Conservation (phyloP, 92 coral and sea anemone species). For the Parazoanthus atlanticus region DNA sequence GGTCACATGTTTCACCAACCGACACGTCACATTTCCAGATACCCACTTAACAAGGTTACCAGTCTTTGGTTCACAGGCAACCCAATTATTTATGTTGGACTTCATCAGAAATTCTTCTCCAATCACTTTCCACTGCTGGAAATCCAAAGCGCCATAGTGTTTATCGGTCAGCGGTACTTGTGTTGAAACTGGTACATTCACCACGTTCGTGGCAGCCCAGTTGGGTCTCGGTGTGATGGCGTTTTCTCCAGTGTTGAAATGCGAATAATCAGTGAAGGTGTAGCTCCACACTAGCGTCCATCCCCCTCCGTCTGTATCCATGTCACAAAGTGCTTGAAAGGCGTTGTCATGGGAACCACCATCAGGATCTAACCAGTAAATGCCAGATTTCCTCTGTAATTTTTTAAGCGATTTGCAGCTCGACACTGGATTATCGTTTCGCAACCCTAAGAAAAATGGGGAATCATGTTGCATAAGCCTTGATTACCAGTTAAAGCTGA, state of each 20-base stretch:
- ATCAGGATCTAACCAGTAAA: constrained; percentile 52
- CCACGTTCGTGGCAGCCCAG: not conserved
- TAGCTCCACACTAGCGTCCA: constrained; percentile 66
- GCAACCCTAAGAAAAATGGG: not conserved
- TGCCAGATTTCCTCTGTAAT: not conserved
- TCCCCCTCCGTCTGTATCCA: constrained; percentile 51
- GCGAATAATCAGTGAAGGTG: constrained; percentile 44
- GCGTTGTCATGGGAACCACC: constrained; percentile 51
- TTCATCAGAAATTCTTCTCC: constrained; percentile 50
- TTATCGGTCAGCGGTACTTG: constrained; percentile 32
- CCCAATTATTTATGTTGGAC: constrained; percentile 59
- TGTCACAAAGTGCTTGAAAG: constrained; percentile 60
- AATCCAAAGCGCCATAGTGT: constrained; percentile 44
- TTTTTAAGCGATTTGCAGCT: not conserved
- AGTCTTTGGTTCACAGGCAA: constrained; percentile 16
- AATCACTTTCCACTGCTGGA: constrained; percentile 44
- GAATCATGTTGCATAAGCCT: no score
- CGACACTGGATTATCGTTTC: not conserved
- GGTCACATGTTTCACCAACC: constrained; percentile 29
- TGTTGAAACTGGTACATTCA: constrained; percentile 12
- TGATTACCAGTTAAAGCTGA: no score
- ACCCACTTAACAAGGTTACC: constrained; percentile 53
- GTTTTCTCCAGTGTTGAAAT: not conserved
- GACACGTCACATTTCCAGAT: constrained; percentile 36
- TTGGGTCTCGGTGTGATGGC: constrained; percentile 52